Evolutionary conservation across 2,113 vertebrate species (phyloP).

Genomic region (Butorides virescens): DNA sequence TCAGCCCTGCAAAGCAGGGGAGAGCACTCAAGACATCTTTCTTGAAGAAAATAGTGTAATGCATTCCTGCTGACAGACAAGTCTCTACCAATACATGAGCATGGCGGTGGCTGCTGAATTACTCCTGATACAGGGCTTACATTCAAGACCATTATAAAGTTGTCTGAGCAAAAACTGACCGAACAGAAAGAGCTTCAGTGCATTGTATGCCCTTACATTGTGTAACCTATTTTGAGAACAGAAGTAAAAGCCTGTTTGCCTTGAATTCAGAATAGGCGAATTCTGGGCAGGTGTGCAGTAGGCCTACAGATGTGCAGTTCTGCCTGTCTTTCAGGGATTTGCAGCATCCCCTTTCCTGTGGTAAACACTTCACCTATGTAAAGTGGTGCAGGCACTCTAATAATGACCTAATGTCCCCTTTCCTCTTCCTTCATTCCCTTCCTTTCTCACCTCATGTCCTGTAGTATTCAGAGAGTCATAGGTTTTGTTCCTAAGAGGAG

Average conservation of each 20-base stretch:
- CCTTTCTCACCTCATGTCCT: neutral
- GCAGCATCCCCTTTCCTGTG: neutral
- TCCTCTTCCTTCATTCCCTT: neutral
- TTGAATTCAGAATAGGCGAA: neutral
- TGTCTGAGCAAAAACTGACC: neutral
- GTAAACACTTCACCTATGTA: neutral
- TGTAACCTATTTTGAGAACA: neutral
- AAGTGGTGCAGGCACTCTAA: neutral
- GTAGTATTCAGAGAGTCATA: neutral
- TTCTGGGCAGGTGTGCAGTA: neutral
- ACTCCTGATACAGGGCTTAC: neutral
- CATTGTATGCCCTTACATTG: neutral
- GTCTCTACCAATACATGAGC: neutral
- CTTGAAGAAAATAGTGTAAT: neutral
- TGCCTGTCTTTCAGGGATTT: neutral
- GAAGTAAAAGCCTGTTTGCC: neutral
- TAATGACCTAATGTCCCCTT: neutral
- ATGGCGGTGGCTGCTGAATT: neutral
- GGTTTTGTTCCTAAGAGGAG: neutral
- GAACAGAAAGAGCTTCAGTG: neutral
- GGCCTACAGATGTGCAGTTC: neutral
- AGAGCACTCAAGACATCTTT: neutral
- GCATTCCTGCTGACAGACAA: neutral
- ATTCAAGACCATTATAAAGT: neutral
- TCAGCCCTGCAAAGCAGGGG: neutral